Base-by-base conservation (phyloP, 2,888 invertebrate species). In the Branchellion lobata region DNA sequence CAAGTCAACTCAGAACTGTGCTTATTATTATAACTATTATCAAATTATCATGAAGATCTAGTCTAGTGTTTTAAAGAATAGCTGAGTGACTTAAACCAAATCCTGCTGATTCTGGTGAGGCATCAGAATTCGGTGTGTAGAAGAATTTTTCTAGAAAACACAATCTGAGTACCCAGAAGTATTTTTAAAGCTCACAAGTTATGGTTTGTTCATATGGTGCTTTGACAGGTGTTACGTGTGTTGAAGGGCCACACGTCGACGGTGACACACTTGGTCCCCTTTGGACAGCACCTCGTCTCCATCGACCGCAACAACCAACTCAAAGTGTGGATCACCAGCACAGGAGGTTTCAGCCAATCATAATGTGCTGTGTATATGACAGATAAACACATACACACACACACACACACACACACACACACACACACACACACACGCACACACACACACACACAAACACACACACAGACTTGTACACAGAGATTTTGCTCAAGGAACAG, bases 241-340 rank as follows among this genome's bases (percentile, higher is more conserved):
- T 96, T 93, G 84, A 83, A 84, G 74, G 94, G 93, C 0, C 95
- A 96, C 85, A 89, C 90, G 18, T 89, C 90, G 68, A 89, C 91
- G n/a, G 90, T 97, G 1, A 92, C 92, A 84, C 87, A 92, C 11
- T 86, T 97, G 82, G 87, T 95, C 82, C 94, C 96, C 0, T 95
- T 96, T 87, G 94, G 93, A 0, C 81, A 83, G 51, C 93, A 94
- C 87, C 88, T 97, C 34, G 90, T 97, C 82, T 93, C 95, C 0
- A 90, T 96, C 3, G 96, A 97, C 87, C 91, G 91, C 85, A 89
- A 89, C 0, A 94, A 93, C 87, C 88, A 89, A 27, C 85, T 97
- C 0, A 93, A 91, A 87, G 90, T 96, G 34, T 97, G 95, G 93
- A 92, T 94, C 85, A 93, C 95, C 29, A 91, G 92, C 84, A 90